These are phyloP conservation scores for Thunnus maccoyii DNA, from an alignment of 2,113 vertebrate genomes.

Conservation along the genomic window DNA sequence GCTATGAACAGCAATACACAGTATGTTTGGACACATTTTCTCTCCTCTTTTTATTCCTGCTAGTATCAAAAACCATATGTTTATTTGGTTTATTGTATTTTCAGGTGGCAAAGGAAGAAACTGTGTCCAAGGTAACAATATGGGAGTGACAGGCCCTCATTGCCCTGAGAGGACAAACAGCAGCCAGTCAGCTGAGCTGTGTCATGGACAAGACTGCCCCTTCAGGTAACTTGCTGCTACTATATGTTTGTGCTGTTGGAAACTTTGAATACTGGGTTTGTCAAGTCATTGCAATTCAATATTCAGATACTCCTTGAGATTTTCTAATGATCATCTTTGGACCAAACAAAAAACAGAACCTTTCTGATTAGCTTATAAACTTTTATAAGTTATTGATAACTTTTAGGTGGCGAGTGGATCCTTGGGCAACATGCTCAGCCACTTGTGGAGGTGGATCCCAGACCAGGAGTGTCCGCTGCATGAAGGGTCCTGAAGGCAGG, in stretches of 20 bases:
- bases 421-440: constrained; percentile 91
- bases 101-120: constrained; percentile 77
- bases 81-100: constrained; percentile 12
- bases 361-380: neutral
- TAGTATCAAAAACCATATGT: neutral
- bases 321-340: neutral
- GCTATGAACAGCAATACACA: no score
- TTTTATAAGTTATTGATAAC: neutral
- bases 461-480: constrained; percentile 89
- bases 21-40: no score
- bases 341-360: neutral
- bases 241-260: constrained; percentile 21
- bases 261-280: neutral
- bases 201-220: constrained; percentile 90
- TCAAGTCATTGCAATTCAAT: neutral
- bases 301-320: neutral
- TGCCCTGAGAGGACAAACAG: constrained; percentile 85
- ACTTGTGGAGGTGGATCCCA: constrained; percentile 92
- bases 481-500: constrained; percentile 80
- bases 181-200: constrained; percentile 79
- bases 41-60: neutral
- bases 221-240: constrained; percentile 82
- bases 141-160: constrained; percentile 70
- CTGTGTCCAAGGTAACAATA: constrained; percentile 82
- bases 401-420: constrained; percentile 91